Conservation (phyloP, 2,888 invertebrate genomes). For the Torymus texanus region DNA sequence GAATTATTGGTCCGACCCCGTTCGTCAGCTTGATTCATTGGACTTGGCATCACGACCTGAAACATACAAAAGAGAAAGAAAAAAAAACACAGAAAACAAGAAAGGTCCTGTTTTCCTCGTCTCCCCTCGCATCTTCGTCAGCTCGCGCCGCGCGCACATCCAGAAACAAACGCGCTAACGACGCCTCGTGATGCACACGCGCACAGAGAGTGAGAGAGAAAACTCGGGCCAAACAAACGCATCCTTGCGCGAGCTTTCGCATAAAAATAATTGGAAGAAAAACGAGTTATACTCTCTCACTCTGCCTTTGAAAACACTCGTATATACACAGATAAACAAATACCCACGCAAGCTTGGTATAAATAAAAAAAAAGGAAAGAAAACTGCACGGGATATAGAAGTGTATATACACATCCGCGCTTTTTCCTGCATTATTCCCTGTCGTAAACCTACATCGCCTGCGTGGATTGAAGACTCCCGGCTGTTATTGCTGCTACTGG, state of each 20-base stretch:
- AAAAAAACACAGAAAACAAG: not conserved
- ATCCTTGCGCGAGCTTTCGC: not conserved
- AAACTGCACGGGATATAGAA: too few species aligned
- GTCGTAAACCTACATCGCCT: slow-evolving; percentile 37
- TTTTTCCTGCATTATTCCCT: not conserved
- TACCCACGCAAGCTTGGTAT: too few species aligned
- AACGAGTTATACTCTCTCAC: not conserved
- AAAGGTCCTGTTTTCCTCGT: too few species aligned
- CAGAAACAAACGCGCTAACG: too few species aligned
- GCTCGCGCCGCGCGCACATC: too few species aligned
- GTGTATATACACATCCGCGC: not conserved
- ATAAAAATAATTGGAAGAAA: slow-evolving; percentile 6
- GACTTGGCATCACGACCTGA: not conserved
- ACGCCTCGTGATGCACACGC: too few species aligned
- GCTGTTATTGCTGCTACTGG: too few species aligned
- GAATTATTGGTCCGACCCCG: slow-evolving; percentile 11
- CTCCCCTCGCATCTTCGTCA: too few species aligned
- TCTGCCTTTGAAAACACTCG: not conserved
- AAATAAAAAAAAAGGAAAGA: too few species aligned
- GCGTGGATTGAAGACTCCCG: not conserved
- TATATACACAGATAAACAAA: not conserved
- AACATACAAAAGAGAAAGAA: not conserved
- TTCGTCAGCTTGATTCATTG: slow-evolving; percentile 22
- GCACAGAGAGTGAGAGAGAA: too few species aligned
- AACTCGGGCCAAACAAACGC: too few species aligned